Evolutionary conservation across 1,140 invertebrate species (phyloP).

Genomic region (Drosophila pruinosa): DNA sequence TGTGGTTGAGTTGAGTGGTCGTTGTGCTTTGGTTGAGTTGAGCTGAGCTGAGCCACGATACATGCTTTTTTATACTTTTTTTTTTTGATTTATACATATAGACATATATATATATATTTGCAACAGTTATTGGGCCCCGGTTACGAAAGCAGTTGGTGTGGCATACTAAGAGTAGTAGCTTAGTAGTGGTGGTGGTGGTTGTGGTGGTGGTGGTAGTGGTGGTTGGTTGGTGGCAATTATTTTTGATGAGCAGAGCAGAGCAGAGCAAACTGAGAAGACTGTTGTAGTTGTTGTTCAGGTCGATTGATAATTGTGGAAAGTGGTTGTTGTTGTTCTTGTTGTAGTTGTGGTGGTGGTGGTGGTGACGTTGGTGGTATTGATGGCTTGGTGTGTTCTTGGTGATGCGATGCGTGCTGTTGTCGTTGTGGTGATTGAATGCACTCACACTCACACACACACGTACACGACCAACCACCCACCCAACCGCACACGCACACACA

Average conservation of each 20-base stretch:
- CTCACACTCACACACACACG: neutral
- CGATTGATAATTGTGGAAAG: neutral
- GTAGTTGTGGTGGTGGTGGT: constrained; percentile 6
- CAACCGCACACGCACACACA: neutral
- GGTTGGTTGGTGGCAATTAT: constrained; percentile 3
- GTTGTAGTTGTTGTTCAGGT: constrained; percentile 16
- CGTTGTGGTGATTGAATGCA: neutral
- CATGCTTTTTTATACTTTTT: constrained; percentile 2
- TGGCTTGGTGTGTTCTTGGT: neutral
- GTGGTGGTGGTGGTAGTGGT: neutral
- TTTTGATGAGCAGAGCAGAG: constrained; percentile 36
- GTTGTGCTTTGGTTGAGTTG: constrained; percentile 8
- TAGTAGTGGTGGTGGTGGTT: constrained; percentile 28
- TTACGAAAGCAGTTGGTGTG: constrained; percentile 44
- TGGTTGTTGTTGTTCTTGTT: constrained; percentile 29
- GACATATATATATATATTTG: constrained; percentile 28
- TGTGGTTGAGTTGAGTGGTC: constrained; percentile 8
- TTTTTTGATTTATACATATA: constrained; percentile 23
- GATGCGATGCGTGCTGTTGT: neutral
- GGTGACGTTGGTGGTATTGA: constrained; percentile 8
- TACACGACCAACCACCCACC: neutral
- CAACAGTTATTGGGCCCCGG: constrained; percentile 6
- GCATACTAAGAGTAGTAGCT: constrained; percentile 20
- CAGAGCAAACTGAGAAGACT: constrained; percentile 42
- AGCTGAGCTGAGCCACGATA: constrained; percentile 6